phyloP scores from a whole-genome alignment of 2,113 vertebrate genomes.

The Notarius lentiginosus region DNA sequence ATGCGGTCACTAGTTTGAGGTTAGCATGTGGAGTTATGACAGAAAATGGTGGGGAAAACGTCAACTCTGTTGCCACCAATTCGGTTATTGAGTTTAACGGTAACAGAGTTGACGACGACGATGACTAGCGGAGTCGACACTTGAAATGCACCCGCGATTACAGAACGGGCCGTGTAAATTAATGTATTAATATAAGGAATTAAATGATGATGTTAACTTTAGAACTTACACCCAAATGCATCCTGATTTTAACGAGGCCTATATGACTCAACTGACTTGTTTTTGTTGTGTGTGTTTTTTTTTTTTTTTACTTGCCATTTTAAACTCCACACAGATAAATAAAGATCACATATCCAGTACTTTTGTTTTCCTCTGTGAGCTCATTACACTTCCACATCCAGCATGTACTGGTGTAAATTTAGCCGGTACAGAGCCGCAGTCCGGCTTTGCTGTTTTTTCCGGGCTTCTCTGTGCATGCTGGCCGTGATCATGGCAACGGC shows the following conservation, averaged over 20 bases:
- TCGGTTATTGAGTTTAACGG: too few species aligned
- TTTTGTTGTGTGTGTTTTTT: neutral
- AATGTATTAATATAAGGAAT: neutral
- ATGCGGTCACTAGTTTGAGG: too few species aligned
- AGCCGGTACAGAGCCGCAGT: neutral
- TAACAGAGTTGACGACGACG: too few species aligned
- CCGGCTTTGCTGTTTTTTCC: neutral
- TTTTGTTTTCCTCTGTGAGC: neutral
- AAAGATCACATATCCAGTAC: neutral
- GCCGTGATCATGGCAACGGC: conserved; percentile 41
- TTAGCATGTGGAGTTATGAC: too few species aligned
- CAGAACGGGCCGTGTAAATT: neutral
- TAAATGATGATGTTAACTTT: neutral
- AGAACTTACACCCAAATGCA: neutral
- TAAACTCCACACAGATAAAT: neutral
- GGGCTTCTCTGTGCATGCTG: neutral
- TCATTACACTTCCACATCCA: neutral
- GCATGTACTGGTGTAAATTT: conserved; percentile 28
- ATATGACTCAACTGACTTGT: neutral
- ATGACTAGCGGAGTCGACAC: too few species aligned
- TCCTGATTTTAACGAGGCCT: neutral
- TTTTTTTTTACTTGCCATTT: neutral
- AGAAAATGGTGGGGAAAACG: too few species aligned
- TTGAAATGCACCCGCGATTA: too few species aligned
- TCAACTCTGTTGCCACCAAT: too few species aligned